These are phyloP conservation scores for Megaptera novaeangliae DNA, from an alignment of 2,113 vertebrate species.

Conservation along the genomic window DNA sequence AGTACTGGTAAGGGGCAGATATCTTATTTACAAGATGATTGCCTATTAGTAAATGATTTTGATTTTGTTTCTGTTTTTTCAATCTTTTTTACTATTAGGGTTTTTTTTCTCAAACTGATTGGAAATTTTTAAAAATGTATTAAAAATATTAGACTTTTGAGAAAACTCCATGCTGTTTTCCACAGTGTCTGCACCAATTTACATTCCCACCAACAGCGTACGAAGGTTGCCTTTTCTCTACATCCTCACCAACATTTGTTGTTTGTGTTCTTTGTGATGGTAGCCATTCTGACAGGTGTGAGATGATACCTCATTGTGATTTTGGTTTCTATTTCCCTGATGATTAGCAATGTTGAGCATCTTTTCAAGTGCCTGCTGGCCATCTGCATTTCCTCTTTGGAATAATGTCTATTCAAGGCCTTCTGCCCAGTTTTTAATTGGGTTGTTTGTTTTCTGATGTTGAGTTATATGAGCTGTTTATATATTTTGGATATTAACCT, in stretches of 20 bases:
- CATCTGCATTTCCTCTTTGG: not conserved
- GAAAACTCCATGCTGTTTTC: not conserved
- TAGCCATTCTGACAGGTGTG: not conserved
- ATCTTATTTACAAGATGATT: not conserved
- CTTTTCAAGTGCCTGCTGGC: not conserved
- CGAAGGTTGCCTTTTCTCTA: not conserved
- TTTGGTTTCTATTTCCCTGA: not conserved
- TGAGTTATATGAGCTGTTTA: not conserved
- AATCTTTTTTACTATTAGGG: not conserved
- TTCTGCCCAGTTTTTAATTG: not conserved
- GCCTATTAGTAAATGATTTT: not conserved
- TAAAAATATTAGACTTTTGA: not conserved
- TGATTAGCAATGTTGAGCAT: not conserved
- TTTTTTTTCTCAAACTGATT: not conserved
- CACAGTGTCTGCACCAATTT: not conserved
- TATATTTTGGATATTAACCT: not conserved
- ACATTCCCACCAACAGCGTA: not conserved
- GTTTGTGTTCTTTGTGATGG: not conserved
- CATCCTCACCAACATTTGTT: not conserved
- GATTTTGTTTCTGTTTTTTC: not conserved
- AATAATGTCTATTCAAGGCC: not conserved
- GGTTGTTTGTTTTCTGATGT: not conserved
- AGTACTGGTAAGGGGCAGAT: not conserved
- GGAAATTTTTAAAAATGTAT: accelerated
- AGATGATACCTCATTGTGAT: not conserved